Evolutionary conservation across 1,140 invertebrate species (phyloP).

Genomic region (Saccostrea glomerata): DNA sequence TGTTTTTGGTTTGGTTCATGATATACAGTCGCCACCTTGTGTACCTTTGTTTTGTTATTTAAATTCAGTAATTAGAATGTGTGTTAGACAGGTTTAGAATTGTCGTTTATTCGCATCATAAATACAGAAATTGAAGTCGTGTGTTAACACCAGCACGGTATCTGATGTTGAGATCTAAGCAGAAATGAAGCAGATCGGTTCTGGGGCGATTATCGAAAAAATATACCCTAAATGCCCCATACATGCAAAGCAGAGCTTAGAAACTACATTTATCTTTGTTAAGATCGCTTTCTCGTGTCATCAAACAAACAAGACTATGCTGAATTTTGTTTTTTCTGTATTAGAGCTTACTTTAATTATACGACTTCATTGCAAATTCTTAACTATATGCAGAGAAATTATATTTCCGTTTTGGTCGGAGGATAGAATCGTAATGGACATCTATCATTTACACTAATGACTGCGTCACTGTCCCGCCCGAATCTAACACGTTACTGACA

Average conservation of each 20-base stretch:
- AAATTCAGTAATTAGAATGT: too few species aligned
- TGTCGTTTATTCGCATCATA: not conserved
- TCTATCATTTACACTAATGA: slow-evolving; percentile 16
- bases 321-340: not conserved
- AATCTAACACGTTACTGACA: slow-evolving; percentile 8
- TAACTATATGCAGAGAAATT: not conserved
- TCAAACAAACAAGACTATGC: not conserved
- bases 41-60: too few species aligned
- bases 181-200: slow-evolving; percentile 1
- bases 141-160: not conserved
- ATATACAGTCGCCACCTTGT: too few species aligned
- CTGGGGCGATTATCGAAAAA: slow-evolving; percentile 6
- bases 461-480: slow-evolving; percentile 10
- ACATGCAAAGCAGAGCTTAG: slow-evolving; percentile 6
- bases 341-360: not conserved
- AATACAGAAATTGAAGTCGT: slow-evolving; percentile 1
- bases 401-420: not conserved
- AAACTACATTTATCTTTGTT: not conserved
- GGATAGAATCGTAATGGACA: not conserved
- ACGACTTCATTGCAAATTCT: not conserved
- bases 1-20: too few species aligned
- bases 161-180: not conserved
- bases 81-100: not conserved
- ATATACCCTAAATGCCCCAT: not conserved
- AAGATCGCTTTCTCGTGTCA: not conserved